Evolutionary conservation across 2,113 vertebrate species (phyloP), one percentile per base, ranked within the genome.

Genomic region (Capra hircus): DNA sequence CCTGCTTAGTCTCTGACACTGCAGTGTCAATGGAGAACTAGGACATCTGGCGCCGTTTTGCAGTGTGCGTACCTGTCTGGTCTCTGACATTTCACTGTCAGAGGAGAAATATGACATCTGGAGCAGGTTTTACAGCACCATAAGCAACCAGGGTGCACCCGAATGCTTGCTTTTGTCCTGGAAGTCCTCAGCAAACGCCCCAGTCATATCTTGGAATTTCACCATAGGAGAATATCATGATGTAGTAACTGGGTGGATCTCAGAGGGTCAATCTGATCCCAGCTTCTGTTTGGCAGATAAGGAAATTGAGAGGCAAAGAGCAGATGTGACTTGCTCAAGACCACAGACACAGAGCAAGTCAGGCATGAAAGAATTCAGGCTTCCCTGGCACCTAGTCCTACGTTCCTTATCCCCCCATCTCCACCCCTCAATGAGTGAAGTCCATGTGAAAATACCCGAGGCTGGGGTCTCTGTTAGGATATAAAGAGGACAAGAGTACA

Each of bases 391-490:
- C 14, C 53, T 19, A 36, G 4, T 10, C n/a, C 4, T 5, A 28
- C 3, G 23, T 7, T 77, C 21, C 45, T 40, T 3, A 11, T 30
- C 12, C 17, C 45, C 48, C 7, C 7, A 77, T 43, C 48, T 11
- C 45, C 30, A 33, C 6, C 30, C 23, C 55, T 15, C 27, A 3
- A 2, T 6, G 8, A 90, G 60, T 33, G 17, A 33, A 74, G 21
- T 53, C 50, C 40, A 2, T 1, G 1, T 11, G 33, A 40, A 85
- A 71, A n/a, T 2, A 43, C 7, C 1, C 0, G 1, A 12, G 25
- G 33, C 17, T 9, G 5, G n/a, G 15, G 25, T 27, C 23, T 30
- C 36, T 52, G 17, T 55, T 36, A 3, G 2, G 23, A 25, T 3
- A 2, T 3, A 6, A 30, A n/a, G 74, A 83, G 2, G 2, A 19